Evolutionary conservation across 2,113 vertebrate species (phyloP).

Genomic region (Ellobius talpinus): DNA sequence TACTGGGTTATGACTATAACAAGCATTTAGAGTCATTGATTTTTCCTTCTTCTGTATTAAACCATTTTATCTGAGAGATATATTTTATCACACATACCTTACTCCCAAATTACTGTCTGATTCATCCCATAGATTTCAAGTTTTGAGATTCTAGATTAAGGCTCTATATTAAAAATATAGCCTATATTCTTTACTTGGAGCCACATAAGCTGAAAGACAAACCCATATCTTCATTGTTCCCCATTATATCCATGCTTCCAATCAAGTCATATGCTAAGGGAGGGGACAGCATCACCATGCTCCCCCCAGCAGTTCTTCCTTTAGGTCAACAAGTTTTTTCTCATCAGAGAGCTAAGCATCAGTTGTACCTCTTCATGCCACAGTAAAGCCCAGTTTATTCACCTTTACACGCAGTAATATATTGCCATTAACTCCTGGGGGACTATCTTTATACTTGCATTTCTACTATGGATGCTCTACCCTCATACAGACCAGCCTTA

Average conservation of each 20-base stretch:
- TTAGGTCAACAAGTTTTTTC: not conserved
- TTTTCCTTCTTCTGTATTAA: not conserved
- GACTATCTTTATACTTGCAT: not conserved
- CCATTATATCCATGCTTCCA: not conserved
- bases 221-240: not conserved
- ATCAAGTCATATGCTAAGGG: not conserved
- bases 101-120: not conserved
- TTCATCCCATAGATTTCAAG: not conserved
- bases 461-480: not conserved
- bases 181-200: not conserved
- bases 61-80: not conserved
- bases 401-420: not conserved
- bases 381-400: not conserved
- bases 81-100: no score
- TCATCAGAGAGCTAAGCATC: not conserved
- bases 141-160: not conserved
- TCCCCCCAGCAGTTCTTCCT: not conserved
- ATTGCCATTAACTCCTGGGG: not conserved
- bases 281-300: not conserved
- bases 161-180: not conserved
- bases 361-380: not conserved
- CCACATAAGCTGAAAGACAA: no score
- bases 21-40: no score
- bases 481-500: not conserved
- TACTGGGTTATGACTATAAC: not conserved